A percentile compares a stretch with the other conserved stretches of the same genome.
These are phyloP conservation scores for Drosophila lowei DNA, from an alignment of 1,140 invertebrate species.

Conservation along the genomic window DNA sequence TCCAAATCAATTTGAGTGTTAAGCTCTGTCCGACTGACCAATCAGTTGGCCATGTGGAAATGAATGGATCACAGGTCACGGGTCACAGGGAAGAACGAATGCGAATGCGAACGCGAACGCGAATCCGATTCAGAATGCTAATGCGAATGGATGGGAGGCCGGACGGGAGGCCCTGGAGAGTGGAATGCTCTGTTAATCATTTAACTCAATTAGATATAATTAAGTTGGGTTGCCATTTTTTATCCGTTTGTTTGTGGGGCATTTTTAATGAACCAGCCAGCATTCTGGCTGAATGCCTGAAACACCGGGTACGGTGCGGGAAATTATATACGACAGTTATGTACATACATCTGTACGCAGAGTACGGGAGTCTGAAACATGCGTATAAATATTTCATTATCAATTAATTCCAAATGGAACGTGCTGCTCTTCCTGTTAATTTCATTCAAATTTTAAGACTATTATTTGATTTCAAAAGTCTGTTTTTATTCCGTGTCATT, in stretches of 20 bases:
- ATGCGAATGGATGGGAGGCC: neutral
- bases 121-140: neutral
- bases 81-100: conserved; percentile 30
- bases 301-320: neutral
- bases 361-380: neutral
- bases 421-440: neutral
- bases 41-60: conserved; percentile 60
- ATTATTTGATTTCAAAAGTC: neutral
- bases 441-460: neutral
- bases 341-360: conserved; percentile 12
- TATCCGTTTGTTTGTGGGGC: neutral
- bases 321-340: conserved; percentile 4
- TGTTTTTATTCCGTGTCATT: too few species aligned
- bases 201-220: conserved; percentile 53
- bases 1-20: conserved; percentile 68
- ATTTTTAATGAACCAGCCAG: conserved; percentile 29
- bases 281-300: too few species aligned
- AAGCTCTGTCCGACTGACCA: conserved; percentile 58
- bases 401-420: conserved; percentile 5
- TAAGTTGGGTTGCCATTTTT: conserved; percentile 20
- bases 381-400: conserved; percentile 13
- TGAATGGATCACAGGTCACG: conserved; percentile 53
- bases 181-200: conserved; percentile 39
- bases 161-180: too few species aligned
- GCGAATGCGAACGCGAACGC: neutral